Base-by-base conservation (phyloP, 2,888 invertebrate species). In the Platerodrilus igneus region DNA sequence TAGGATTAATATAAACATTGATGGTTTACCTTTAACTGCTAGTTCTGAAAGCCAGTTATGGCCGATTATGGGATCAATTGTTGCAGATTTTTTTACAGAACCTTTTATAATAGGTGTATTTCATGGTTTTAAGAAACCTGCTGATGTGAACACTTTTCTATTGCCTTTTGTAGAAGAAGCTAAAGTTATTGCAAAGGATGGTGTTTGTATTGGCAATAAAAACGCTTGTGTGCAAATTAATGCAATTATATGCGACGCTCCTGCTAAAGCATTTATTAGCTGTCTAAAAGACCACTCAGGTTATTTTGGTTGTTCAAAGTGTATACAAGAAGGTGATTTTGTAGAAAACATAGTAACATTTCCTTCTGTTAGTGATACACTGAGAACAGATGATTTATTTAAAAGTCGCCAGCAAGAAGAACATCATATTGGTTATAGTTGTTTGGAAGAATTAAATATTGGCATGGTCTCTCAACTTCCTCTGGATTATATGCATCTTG, bases 191-290 rank as follows among this genome's bases (percentile, higher is more conserved):
- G 11, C n/a, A 16, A 23, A 28, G 11, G 29, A 36, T 20, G 50
- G 43, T 8, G 10, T 46, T 31, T 17, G n/a, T 8, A 10, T 35
- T n/a, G n/a, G n/a, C n/a, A n/a, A n/a, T n/a, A n/a, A 11, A 23
- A 43, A 16, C 3, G 17, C 44, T 9, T 8, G 32, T 37, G 35
- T 50, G 6, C 9, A 16, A 16, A 37, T 48, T 27, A 44, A 39
- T 28, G 43, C 41, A 13, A 36, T 53, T 13, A 40, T 52, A 22
- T 58, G 52, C 49, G 55, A 58, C 51, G 48, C 54, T 4, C 55
- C 55, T 10, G 55, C 53, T 4, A 49, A 41, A 33, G 32, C 54
- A 4, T 57, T 36, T 39, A 23, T 57, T 11, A 40, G 27, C 23
- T 27, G 40, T 27, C 38, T 31, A 30, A 57, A 53, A 48, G 16